Percentiles rank a stretch among this genome's conserved stretches.
Conservation (phyloP, 2,797 vertebrate genomes). For the Zalophus californianus region DNA sequence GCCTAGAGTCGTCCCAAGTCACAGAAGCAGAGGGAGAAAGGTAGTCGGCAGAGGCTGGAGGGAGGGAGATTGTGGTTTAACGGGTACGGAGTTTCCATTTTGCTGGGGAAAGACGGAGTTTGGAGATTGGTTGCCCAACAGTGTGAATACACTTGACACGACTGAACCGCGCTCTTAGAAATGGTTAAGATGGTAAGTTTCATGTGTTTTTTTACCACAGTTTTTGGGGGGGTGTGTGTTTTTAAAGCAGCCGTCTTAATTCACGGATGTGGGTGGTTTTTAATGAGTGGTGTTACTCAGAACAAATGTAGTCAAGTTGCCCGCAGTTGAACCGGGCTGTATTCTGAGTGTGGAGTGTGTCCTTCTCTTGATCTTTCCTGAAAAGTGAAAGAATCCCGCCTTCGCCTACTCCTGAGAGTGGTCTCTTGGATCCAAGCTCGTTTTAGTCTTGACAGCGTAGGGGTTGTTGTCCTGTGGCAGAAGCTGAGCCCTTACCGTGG, state of each 20-base stretch:
- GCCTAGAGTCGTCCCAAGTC: neutral
- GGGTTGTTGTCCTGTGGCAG: neutral
- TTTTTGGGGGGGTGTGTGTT: neutral
- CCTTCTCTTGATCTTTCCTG: neutral
- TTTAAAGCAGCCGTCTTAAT: slow-evolving; percentile 28
- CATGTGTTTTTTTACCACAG: neutral
- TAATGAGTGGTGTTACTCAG: slow-evolving; percentile 64
- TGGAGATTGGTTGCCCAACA: neutral
- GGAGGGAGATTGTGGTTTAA: neutral
- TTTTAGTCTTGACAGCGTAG: neutral
- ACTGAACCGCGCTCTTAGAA: neutral
- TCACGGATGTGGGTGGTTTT: slow-evolving; percentile 48
- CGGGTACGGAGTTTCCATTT: neutral
- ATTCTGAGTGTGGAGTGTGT: neutral
- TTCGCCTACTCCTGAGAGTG: neutral
- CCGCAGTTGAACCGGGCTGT: neutral
- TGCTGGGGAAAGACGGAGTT: neutral
- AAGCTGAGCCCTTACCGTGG: neutral
- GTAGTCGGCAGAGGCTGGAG: neutral
- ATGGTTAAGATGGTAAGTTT: neutral
- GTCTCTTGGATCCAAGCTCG: neutral
- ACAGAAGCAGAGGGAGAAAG: neutral
- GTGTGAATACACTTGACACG: neutral
- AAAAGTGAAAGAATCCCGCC: neutral
- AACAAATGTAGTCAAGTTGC: slow-evolving; percentile 57